phyloP scores from a whole-genome alignment of 2,888 invertebrate species.

The Diogma glabrata region DNA sequence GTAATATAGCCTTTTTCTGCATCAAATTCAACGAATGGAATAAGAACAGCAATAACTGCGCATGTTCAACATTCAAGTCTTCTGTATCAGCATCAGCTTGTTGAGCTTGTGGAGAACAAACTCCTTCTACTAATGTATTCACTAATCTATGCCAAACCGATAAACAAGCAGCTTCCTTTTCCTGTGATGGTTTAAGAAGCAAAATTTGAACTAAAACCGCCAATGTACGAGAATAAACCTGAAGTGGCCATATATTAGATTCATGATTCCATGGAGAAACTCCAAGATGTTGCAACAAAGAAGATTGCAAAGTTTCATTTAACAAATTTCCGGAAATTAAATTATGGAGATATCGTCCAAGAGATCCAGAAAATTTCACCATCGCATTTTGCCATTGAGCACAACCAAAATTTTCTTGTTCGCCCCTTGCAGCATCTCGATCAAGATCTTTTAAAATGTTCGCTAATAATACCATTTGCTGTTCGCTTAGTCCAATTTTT shows the following conservation, averaged over 20 bases:
- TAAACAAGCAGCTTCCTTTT: conserved; percentile 81
- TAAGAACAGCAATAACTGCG: conserved; percentile 81
- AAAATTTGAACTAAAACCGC: conserved; percentile 78
- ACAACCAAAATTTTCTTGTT: conserved; percentile 44
- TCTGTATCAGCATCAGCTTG: conserved; percentile 32
- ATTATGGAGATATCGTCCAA: conserved; percentile 44
- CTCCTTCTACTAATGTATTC: conserved; percentile 78
- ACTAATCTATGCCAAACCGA: conserved; percentile 87
- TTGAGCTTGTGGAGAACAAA: conserved; percentile 34
- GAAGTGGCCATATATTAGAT: conserved; percentile 61
- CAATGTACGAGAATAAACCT: conserved; percentile 64
- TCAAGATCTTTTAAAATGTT: conserved; percentile 85
- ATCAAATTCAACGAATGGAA: conserved; percentile 91
- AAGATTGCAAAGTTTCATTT: conserved; percentile 55
- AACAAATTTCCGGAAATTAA: conserved; percentile 60
- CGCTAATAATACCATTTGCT: conserved; percentile 79
- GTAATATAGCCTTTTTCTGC: conserved; percentile 90
- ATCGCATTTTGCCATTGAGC: conserved; percentile 35
- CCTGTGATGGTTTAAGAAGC: conserved; percentile 65
- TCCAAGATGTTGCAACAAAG: conserved; percentile 58
- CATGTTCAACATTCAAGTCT: conserved; percentile 93
- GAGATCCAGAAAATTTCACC: conserved; percentile 34
- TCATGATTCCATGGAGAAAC: conserved; percentile 61
- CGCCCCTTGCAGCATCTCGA: conserved; percentile 74
- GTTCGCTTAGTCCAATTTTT: conserved; percentile 60